Evolutionary conservation across 2,888 invertebrate species (phyloP).

Genomic region (Lasioglossum vierecki): DNA sequence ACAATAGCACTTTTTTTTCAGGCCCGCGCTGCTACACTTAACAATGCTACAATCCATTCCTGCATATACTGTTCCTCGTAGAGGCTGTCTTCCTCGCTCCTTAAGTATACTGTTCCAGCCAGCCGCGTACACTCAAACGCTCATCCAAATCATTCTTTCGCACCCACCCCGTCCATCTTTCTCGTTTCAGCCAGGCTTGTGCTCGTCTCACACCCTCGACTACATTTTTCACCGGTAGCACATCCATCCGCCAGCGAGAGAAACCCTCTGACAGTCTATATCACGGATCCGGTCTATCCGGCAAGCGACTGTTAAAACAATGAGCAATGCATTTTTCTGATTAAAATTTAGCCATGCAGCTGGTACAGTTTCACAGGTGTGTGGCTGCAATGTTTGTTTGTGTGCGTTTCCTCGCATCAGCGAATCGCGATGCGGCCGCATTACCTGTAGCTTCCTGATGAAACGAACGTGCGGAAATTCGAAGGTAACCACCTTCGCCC

Average conservation of each 20-base stretch:
- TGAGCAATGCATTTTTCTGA: slow-evolving; percentile 79
- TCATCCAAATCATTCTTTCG: slow-evolving; percentile 52
- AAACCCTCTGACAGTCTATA: slow-evolving; percentile 37
- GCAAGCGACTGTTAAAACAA: slow-evolving; percentile 67
- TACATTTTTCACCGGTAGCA: slow-evolving; percentile 30
- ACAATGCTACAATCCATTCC: slow-evolving; percentile 74
- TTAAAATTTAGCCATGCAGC: slow-evolving; percentile 76
- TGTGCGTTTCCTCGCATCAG: not conserved
- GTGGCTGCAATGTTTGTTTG: no score
- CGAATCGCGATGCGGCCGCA: not conserved
- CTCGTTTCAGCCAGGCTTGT: not conserved
- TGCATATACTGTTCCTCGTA: slow-evolving; percentile 46
- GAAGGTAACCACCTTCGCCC: not conserved
- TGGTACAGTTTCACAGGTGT: not conserved
- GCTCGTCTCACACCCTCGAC: slow-evolving; percentile 11
- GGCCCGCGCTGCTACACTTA: slow-evolving; percentile 63
- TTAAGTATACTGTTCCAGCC: slow-evolving; percentile 35
- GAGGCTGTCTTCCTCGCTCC: slow-evolving; percentile 34
- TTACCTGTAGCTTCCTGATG: slow-evolving; percentile 4
- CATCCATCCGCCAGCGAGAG: slow-evolving; percentile 45
- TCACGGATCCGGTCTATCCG: slow-evolving; percentile 34
- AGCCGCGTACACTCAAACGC: slow-evolving; percentile 48
- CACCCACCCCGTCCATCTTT: not conserved
- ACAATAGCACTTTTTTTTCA: slow-evolving; percentile 76
- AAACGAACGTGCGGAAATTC: not conserved